Evolutionary conservation across 1,140 invertebrate species (phyloP), one percentile per base, ranked within the genome.

Genomic region (Drosophila kohkoa): DNA sequence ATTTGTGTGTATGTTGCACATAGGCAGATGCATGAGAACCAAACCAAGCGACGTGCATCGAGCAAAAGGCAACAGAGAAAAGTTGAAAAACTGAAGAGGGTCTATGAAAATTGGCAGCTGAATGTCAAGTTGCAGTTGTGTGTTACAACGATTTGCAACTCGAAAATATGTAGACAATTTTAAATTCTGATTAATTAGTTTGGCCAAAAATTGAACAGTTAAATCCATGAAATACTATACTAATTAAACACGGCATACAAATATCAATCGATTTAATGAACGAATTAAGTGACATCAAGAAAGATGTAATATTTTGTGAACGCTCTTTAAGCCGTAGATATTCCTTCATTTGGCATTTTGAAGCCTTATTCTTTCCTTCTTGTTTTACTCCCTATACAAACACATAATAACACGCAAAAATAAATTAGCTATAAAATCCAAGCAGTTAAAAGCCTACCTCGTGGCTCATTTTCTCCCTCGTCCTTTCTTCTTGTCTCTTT

Each of bases 371-470:
- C 2, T 38, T 38, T 2, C 8, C 35, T 0, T 10, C 30, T 5
- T 8, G 4, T 35, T 7, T 43, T n/a, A 8, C 45, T 46, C 28
- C 6, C 11, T 3, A 10, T 11, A 41, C 38, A 67, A 30, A 69
- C 45, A 64, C 75, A 79, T 63, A 75, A 75, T 82, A 80, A 76
- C 28, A 54, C 20, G 57, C 67, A 71, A 35, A 89, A 88, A 85
- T 79, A 78, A 87, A 86, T 85, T 89, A 88, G 77, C 85, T 83
- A 81, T 88, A 80, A 78, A 88, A 83, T 83, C 59, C 77, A 63
- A 73, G 65, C 85, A 88, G 66, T 89, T 83, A 89, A 87, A 89
- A 89, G 74, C 70, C 76, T 73, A 66, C 76, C 79, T 70, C 48
- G 49, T 64, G 81, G 73, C 76, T 51, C 13, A 49, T 25, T 41